phyloP scores from a whole-genome alignment of 92 coral and sea anemone genomes.

The Actinernus sp. region DNA sequence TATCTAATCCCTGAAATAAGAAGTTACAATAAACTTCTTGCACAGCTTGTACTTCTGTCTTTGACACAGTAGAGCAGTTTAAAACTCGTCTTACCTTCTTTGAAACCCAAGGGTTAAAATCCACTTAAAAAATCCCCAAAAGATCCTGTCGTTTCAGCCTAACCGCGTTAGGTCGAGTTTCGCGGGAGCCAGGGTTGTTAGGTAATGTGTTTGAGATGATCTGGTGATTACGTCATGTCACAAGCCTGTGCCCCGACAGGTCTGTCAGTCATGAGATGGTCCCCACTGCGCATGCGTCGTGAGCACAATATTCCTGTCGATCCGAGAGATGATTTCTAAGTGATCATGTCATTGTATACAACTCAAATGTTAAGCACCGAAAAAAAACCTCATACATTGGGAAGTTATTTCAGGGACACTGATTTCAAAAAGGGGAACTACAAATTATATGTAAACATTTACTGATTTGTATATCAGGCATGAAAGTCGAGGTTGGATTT shows the following conservation, averaged over 20 bases:
- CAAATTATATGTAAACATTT: no score
- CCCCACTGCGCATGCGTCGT: slow-evolving; percentile 54
- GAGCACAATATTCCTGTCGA: slow-evolving; percentile 2
- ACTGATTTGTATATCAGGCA: no score
- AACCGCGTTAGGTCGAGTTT: slow-evolving; percentile 1
- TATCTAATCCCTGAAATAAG: no score
- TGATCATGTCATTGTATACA: slow-evolving; percentile 45
- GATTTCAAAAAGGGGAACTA: no score
- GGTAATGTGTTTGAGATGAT: slow-evolving; percentile 75
- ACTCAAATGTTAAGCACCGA: background rate
- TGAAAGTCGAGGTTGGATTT: no score
- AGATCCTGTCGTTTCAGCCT: slow-evolving; percentile 7
- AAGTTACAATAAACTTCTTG: no score
- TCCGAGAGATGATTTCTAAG: slow-evolving; percentile 55
- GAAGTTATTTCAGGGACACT: no score
- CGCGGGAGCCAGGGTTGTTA: slow-evolving; percentile 51
- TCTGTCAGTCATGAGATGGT: slow-evolving; percentile 24
- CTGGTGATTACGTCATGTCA: slow-evolving; percentile 85
- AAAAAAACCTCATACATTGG: background rate
- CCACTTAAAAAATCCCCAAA: background rate
- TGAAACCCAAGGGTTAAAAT: slow-evolving; percentile 16
- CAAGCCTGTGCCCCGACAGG: slow-evolving; percentile 71
- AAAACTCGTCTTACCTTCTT: slow-evolving; percentile 20
- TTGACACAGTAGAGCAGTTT: no score
- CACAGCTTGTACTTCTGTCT: no score